Percentiles rank a stretch among this genome's conserved stretches.
phyloP scores from a whole-genome alignment of 2,888 invertebrate genomes.

The Microctonus brassicae region DNA sequence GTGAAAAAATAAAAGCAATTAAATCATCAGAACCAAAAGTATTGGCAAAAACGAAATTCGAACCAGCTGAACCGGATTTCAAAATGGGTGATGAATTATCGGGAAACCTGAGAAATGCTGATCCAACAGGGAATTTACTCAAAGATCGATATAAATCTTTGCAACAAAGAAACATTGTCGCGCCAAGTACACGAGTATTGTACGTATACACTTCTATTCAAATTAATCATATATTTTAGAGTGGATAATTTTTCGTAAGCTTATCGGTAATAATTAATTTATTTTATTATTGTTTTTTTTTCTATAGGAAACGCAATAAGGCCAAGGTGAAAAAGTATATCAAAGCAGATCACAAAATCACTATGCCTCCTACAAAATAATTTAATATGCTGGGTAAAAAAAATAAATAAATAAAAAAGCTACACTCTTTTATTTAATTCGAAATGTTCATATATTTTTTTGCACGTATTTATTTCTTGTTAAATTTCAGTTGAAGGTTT shows the following conservation, averaged over 20 bases:
- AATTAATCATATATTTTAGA: constrained; percentile 15
- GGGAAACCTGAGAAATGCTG: constrained; percentile 82
- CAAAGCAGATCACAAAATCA: constrained; percentile 73
- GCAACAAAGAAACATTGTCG: constrained; percentile 91
- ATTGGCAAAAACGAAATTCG: constrained; percentile 80
- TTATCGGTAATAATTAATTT: constrained; percentile 27
- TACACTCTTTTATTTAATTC: no score
- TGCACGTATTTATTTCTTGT: no score
- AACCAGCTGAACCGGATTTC: constrained; percentile 79
- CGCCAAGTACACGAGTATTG: constrained; percentile 75
- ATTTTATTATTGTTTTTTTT: constrained; percentile 45
- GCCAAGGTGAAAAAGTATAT: constrained; percentile 81
- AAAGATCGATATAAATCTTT: constrained; percentile 88
- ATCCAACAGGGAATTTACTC: constrained; percentile 80
- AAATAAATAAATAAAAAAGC: no score
- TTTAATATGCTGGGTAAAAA: no score
- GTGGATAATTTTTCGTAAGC: constrained; percentile 16
- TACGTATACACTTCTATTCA: constrained; percentile 53
- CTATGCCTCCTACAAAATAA: not conserved
- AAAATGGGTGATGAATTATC: constrained; percentile 76
- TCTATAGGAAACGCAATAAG: constrained; percentile 76
- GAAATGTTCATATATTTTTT: no score
- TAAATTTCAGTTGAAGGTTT: no score
- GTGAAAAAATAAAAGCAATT: constrained; percentile 70
- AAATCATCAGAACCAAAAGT: constrained; percentile 76